These are phyloP conservation scores for Hymenochirus boettgeri DNA, from an alignment of 2,113 vertebrate genomes.

Conservation along the genomic window DNA sequence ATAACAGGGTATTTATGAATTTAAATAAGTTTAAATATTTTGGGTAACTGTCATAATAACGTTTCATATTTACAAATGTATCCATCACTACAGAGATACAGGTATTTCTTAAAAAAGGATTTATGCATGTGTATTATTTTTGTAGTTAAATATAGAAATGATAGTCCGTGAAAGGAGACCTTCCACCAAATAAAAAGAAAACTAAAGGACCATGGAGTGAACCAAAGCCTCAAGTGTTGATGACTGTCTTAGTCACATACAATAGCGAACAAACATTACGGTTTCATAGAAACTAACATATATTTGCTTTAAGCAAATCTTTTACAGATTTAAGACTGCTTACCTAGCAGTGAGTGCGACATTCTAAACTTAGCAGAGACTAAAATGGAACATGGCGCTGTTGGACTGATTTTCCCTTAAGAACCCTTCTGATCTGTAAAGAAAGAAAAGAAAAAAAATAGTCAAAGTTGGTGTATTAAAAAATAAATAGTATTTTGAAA, in stretches of 20 bases:
- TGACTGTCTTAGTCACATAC: constrained; percentile 69
- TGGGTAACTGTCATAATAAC: too few relatives aligned
- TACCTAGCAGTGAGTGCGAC: constrained; percentile 94
- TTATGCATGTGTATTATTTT: too few relatives aligned
- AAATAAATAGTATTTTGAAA: too few relatives aligned
- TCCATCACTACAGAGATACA: too few relatives aligned
- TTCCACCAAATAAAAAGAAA: background rate
- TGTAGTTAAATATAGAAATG: too few relatives aligned
- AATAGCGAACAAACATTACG: constrained; percentile 82
- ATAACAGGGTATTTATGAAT: too few relatives aligned
- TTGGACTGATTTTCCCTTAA: constrained; percentile 75
- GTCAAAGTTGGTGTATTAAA: too few relatives aligned
- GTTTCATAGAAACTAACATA: constrained; percentile 95
- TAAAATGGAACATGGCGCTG: constrained; percentile 62
- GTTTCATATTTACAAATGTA: too few relatives aligned
- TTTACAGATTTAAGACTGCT: constrained; percentile 83
- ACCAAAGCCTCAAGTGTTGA: background rate
- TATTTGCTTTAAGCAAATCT: constrained; percentile 90
- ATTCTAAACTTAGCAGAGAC: constrained; percentile 51
- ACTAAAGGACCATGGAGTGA: background rate
- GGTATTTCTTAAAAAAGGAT: too few relatives aligned
- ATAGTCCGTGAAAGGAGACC: background rate
- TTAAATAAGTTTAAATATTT: too few relatives aligned
- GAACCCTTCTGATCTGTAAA: constrained; percentile 76
- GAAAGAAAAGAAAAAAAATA: constrained; percentile 29